phyloP scores from a whole-genome alignment of 2,113 vertebrate species.

The Percopsis transmontana region DNA sequence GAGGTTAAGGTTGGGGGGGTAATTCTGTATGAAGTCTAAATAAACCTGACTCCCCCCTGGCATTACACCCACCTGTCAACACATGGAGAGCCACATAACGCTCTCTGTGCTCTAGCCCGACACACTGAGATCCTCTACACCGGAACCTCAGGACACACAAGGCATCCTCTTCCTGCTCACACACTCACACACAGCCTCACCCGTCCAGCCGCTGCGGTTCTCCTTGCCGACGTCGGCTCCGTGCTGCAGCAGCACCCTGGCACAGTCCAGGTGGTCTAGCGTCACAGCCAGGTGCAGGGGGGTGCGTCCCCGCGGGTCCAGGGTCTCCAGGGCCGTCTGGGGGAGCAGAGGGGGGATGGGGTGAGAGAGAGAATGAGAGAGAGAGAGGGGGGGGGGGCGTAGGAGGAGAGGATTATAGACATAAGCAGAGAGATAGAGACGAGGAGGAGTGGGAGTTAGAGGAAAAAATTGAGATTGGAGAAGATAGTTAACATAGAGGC shows the following conservation, averaged over 20 bases:
- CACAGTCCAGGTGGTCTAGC: constrained; percentile 90
- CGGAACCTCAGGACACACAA: neutral
- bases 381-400: neutral
- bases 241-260: constrained; percentile 87
- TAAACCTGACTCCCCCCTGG: too few relatives aligned
- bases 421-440: neutral
- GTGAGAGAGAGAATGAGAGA: neutral
- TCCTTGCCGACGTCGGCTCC: constrained; percentile 93
- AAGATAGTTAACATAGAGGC: neutral
- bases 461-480: constrained; percentile 11
- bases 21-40: too few relatives aligned
- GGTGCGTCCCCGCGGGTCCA: constrained; percentile 93
- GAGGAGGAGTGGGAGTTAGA: constrained; percentile 26
- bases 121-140: neutral
- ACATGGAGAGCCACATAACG: too few relatives aligned
- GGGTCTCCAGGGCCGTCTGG: constrained; percentile 87
- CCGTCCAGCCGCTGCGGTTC: constrained; percentile 96
- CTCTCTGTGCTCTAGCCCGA: too few relatives aligned
- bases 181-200: constrained; percentile 71
- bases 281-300: constrained; percentile 95
- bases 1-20: too few relatives aligned
- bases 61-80: too few relatives aligned
- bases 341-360: neutral
- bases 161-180: neutral
- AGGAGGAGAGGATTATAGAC: neutral